A percentile compares a stretch with the other conserved stretches of the same genome.
phyloP scores from a whole-genome alignment of 2,113 vertebrate genomes.

The Silurus meridionalis region DNA sequence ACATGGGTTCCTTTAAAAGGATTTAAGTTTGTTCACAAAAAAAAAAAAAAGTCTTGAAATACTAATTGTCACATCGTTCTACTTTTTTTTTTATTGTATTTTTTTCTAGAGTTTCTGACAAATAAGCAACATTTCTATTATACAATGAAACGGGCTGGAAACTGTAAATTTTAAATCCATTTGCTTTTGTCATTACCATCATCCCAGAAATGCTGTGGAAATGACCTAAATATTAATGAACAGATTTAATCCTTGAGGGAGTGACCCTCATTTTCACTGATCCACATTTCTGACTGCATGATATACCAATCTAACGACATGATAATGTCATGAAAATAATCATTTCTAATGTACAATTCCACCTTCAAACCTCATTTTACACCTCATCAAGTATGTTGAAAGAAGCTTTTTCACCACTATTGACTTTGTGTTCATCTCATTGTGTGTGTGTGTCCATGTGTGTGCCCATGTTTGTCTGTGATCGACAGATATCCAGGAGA shows the following conservation, averaged over 20 bases:
- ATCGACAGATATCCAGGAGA: constrained; percentile 58
- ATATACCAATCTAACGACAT: background rate
- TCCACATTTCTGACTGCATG: background rate
- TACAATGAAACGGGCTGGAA: background rate
- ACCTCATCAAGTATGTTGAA: background rate
- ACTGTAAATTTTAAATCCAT: background rate
- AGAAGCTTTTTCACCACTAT: background rate
- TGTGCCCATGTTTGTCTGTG: constrained; percentile 39
- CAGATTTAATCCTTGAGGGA: background rate
- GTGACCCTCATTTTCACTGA: background rate
- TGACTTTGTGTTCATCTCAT: constrained; percentile 1
- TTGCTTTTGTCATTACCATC: background rate
- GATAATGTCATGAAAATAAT: background rate
- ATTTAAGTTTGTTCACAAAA: background rate
- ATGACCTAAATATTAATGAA: background rate
- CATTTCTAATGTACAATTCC: background rate
- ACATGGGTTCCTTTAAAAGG: background rate
- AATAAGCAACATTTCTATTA: background rate
- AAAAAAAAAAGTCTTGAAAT: too few species aligned
- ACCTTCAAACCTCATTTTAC: background rate
- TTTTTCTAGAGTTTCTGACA: too few species aligned
- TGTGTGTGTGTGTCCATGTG: constrained; percentile 24
- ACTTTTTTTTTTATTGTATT: too few species aligned
- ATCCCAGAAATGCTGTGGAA: background rate
- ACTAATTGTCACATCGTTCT: too few species aligned